A percentile compares a stretch with the other conserved stretches of the same genome.
phyloP scores from a whole-genome alignment of 1,140 invertebrate species.

The Nautilus pompilius region DNA sequence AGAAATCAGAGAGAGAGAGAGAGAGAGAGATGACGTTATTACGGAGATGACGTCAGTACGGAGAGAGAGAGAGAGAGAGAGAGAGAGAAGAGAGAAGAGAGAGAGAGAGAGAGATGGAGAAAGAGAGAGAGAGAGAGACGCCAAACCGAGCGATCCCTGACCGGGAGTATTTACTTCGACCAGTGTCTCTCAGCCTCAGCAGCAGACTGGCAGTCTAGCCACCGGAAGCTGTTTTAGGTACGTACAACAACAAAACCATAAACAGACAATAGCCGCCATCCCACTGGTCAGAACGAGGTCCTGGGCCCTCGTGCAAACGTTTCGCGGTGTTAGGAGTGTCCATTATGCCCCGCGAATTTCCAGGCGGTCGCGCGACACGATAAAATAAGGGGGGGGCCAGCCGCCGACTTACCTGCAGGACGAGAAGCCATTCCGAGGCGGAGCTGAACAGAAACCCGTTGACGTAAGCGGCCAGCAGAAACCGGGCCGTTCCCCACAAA shows the following conservation, averaged over 20 bases:
- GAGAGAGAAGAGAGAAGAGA: not conserved
- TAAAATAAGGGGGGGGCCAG: too few relatives aligned
- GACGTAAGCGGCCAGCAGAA: constrained; percentile 17
- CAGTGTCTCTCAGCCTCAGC: too few relatives aligned
- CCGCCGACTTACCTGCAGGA: constrained; percentile 24
- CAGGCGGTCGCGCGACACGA: too few relatives aligned
- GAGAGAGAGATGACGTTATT: not conserved
- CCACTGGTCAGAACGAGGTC: not conserved
- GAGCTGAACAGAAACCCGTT: constrained; percentile 4
- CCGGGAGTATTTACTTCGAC: too few relatives aligned
- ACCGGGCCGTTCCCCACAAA: constrained; percentile 26
- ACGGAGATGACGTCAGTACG: not conserved
- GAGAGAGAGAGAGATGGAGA: not conserved
- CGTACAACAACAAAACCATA: too few relatives aligned
- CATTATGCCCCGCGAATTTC: too few relatives aligned
- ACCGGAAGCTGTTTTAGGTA: too few relatives aligned
- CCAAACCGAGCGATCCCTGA: too few relatives aligned
- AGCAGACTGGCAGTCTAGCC: too few relatives aligned
- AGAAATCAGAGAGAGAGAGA: not conserved
- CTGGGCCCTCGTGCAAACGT: too few relatives aligned
- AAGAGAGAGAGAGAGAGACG: not conserved
- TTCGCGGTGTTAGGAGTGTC: too few relatives aligned
- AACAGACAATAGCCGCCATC: too few relatives aligned
- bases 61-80: not conserved
- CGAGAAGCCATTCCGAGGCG: constrained; percentile 20